These are phyloP conservation scores for Drosophila gaucha DNA, from an alignment of 2,888 invertebrate species.

Conservation along the genomic window DNA sequence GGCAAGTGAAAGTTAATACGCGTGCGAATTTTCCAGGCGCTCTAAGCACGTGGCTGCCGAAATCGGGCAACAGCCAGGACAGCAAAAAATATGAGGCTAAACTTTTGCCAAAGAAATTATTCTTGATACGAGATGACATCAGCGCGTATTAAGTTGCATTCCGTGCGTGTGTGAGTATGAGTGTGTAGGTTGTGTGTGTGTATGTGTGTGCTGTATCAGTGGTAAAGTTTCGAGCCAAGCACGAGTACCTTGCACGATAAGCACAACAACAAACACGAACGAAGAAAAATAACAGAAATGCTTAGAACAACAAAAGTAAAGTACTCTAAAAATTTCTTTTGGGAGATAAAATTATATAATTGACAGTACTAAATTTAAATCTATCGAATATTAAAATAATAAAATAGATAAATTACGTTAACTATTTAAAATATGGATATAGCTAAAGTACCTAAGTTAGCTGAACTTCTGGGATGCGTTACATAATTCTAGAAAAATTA, in stretches of 20 bases:
- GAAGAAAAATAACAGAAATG: slow-evolving; percentile 12
- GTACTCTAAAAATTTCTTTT: background rate
- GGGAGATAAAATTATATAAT: too few relatives aligned
- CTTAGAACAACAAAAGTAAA: background rate
- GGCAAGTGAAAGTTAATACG: slow-evolving; percentile 72
- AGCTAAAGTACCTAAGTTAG: too few relatives aligned
- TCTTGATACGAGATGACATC: slow-evolving; percentile 73
- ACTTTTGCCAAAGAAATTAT: slow-evolving; percentile 69
- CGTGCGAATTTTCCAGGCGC: slow-evolving; percentile 67
- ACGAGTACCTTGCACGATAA: slow-evolving; percentile 58
- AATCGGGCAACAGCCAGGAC: slow-evolving; percentile 21
- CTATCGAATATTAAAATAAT: background rate
- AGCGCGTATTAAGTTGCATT: slow-evolving; percentile 62
- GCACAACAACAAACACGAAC: slow-evolving; percentile 30
- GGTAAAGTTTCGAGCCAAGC: slow-evolving; percentile 58
- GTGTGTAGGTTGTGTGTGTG: background rate
- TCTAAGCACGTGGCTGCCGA: slow-evolving; percentile 31
- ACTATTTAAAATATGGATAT: background rate
- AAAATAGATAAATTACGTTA: background rate
- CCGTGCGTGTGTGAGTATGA: slow-evolving; percentile 11
- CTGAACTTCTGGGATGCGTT: background rate
- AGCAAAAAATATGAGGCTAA: slow-evolving; percentile 45
- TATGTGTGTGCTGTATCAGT: slow-evolving; percentile 35
- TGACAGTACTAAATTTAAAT: background rate
- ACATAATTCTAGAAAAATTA: background rate